These are phyloP conservation scores for Podarcis muralis DNA, from an alignment of 2,113 vertebrate species.

Conservation along the genomic window DNA sequence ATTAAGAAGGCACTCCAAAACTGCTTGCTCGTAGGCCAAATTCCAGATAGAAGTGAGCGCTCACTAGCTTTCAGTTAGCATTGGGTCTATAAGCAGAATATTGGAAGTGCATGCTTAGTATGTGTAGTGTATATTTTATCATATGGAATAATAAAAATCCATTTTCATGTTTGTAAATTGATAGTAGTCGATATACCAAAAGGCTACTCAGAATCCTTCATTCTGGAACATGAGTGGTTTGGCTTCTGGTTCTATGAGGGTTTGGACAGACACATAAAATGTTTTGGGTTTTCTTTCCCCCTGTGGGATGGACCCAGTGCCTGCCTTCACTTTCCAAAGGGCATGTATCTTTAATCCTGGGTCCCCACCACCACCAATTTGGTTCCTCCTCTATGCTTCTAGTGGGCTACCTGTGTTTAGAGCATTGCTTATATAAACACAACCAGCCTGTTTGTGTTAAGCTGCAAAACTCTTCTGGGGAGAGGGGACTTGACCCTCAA, in stretches of 20 bases:
- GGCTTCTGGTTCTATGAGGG: neutral
- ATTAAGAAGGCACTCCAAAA: too few species aligned
- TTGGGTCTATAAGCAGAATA: too few species aligned
- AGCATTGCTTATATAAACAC: neutral
- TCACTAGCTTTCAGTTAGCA: too few species aligned
- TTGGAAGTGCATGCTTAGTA: too few species aligned
- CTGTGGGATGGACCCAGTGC: neutral
- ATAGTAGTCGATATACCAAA: too few species aligned
- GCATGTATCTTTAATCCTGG: neutral
- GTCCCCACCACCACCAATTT: neutral
- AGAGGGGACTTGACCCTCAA: neutral
- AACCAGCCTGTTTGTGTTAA: neutral
- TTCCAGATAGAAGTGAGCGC: too few species aligned
- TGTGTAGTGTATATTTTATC: too few species aligned
- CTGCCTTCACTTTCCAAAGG: neutral
- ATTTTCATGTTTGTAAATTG: too few species aligned
- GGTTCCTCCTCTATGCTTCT: neutral
- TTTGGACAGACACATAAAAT: neutral
- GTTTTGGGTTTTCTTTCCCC: neutral
- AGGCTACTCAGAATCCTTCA: neutral
- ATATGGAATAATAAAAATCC: too few species aligned
- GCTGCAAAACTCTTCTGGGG: neutral
- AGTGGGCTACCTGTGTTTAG: neutral
- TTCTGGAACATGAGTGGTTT: neutral
- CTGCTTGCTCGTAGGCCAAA: too few species aligned